These are phyloP conservation scores for Peromyscus nudipes DNA, from an alignment of 2,797 vertebrate species.

Conservation along the genomic window DNA sequence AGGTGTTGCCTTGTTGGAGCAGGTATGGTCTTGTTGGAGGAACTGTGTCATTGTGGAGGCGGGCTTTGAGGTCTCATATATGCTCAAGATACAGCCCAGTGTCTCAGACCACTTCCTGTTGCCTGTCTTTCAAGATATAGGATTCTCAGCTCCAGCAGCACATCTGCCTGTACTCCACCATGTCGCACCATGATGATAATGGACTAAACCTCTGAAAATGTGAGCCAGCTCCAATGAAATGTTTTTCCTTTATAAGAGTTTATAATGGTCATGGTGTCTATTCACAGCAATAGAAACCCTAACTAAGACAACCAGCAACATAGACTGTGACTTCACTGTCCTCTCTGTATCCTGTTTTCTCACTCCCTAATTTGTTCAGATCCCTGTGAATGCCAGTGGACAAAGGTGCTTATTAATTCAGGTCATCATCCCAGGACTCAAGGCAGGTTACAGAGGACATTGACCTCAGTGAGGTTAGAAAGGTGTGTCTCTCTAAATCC, in stretches of 20 bases:
- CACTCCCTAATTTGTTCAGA: not conserved
- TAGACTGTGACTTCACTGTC: not conserved
- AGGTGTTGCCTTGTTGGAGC: not conserved
- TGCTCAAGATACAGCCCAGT: not conserved
- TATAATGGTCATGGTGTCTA: not conserved
- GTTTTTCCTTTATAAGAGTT: not conserved
- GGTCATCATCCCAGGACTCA: not conserved
- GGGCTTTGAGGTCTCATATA: not conserved
- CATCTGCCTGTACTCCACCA: not conserved
- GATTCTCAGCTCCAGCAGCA: not conserved
- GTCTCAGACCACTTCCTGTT: not conserved
- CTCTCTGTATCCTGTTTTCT: not conserved
- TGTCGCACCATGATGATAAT: not conserved
- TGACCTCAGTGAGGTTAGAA: not conserved
- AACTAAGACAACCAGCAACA: not conserved
- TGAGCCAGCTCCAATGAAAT: not conserved
- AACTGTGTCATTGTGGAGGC: not conserved
- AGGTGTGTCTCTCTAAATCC: not conserved
- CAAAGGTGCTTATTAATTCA: not conserved
- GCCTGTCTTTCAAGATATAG: not conserved
- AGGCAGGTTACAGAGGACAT: not conserved
- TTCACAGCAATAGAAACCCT: not conserved
- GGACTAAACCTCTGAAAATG: not conserved
- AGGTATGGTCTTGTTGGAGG: not conserved
- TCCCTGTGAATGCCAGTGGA: not conserved